These are phyloP conservation scores for Lithophane semibrunnea DNA, from an alignment of 2,888 invertebrate genomes.

Conservation along the genomic window DNA sequence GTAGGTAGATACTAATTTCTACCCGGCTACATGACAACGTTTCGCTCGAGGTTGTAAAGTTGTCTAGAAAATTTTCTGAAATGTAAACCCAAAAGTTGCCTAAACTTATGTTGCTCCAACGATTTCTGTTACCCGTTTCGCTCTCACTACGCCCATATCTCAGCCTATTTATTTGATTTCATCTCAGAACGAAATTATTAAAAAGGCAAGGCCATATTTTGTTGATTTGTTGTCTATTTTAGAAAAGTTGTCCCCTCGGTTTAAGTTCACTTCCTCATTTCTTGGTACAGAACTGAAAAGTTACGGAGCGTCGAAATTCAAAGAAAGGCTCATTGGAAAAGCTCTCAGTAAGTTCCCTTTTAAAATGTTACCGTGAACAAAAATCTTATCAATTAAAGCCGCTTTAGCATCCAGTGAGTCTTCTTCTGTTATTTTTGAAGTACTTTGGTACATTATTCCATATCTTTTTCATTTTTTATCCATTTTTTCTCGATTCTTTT, in stretches of 20 bases:
- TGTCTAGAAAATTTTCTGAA: background rate
- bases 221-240: background rate
- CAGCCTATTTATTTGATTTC: background rate
- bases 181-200: background rate
- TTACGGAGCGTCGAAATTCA: conserved; percentile 17
- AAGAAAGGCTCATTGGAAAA: conserved; percentile 12
- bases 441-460: background rate
- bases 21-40: too few species aligned
- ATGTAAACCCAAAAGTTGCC: background rate
- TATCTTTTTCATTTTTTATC: background rate
- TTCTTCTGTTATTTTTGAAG: background rate
- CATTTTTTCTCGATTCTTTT: background rate
- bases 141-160: background rate
- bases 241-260: background rate
- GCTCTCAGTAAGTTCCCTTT: conserved; percentile 6
- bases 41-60: background rate
- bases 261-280: conserved; percentile 23
- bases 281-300: conserved; percentile 23
- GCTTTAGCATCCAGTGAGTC: background rate
- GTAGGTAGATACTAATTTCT: background rate
- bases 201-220: background rate
- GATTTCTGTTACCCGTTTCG: conserved; percentile 3
- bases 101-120: background rate
- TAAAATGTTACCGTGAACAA: conserved; percentile 16
- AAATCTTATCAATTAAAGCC: conserved; percentile 12